phyloP scores from a whole-genome alignment of 2,888 invertebrate species.

The Phanerotoma sp. region DNA sequence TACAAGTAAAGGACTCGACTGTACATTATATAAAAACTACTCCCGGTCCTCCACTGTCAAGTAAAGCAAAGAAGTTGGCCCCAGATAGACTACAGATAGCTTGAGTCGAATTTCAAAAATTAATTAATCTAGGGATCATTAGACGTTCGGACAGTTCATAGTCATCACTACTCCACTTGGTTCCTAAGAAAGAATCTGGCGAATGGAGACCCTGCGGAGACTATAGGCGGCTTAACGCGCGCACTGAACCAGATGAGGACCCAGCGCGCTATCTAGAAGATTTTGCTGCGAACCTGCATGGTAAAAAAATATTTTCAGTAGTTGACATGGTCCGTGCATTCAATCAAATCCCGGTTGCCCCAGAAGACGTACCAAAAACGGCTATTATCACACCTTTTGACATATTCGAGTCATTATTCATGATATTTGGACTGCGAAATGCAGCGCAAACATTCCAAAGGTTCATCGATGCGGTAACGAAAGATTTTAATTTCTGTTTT shows the following conservation, averaged over 20 bases:
- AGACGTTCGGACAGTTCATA: conserved; percentile 38
- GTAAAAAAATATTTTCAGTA: too few species aligned
- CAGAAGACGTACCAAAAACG: too few species aligned
- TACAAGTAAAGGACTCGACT: conserved; percentile 28
- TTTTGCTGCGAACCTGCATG: too few species aligned
- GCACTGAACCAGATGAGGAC: conserved; percentile 41
- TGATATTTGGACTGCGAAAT: too few species aligned
- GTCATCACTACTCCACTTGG: conserved; percentile 41
- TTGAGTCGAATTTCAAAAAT: conserved; percentile 40
- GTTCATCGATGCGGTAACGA: conserved; percentile 45
- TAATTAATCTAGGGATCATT: conserved; percentile 37
- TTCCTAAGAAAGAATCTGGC: conserved; percentile 37
- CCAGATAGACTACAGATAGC: conserved; percentile 40
- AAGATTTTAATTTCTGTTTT: conserved; percentile 42
- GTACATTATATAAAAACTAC: conserved; percentile 39
- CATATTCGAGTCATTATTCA: conserved; percentile 37
- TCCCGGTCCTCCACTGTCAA: conserved; percentile 34
- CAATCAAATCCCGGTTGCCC: too few species aligned
- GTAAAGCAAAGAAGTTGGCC: conserved; percentile 40
- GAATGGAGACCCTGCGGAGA: conserved; percentile 47
- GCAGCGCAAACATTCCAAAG: too few species aligned
- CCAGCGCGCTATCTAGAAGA: conserved; percentile 31
- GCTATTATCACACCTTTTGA: conserved; percentile 35
- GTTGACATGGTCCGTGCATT: too few species aligned
- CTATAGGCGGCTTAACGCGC: conserved; percentile 43